phyloP scores from a whole-genome alignment of 1,140 invertebrate genomes.

The Drosophila ogumai region DNA sequence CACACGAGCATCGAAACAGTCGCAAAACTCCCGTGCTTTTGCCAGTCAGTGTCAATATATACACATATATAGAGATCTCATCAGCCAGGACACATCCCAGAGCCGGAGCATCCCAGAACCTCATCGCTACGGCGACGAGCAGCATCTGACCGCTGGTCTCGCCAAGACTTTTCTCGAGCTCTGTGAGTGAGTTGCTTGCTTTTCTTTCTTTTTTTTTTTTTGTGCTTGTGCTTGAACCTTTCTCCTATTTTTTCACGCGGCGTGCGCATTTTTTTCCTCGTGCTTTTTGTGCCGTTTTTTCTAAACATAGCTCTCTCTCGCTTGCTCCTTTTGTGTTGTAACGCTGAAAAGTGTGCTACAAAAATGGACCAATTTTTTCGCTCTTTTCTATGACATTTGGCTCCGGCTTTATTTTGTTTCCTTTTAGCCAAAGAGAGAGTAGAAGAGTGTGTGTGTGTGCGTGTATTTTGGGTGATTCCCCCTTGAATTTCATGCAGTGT shows the following conservation, averaged over 20 bases:
- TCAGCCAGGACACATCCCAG: neutral
- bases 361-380: slow-evolving; percentile 30
- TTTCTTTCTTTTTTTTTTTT: slow-evolving; percentile 18
- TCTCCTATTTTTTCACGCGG: slow-evolving; percentile 29
- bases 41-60: neutral
- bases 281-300: slow-evolving; percentile 81
- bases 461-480: slow-evolving; percentile 35
- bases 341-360: slow-evolving; percentile 66
- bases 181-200: slow-evolving; percentile 37
- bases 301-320: slow-evolving; percentile 53
- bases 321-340: neutral
- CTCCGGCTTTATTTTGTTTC: slow-evolving; percentile 26
- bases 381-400: slow-evolving; percentile 32
- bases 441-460: neutral
- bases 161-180: slow-evolving; percentile 10
- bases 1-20: slow-evolving; percentile 71
- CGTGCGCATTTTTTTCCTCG: slow-evolving; percentile 55
- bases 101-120: slow-evolving; percentile 24
- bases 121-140: slow-evolving; percentile 14
- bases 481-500: neutral
- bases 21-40: slow-evolving; percentile 35
- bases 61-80: neutral
- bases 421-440: neutral
- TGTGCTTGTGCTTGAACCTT: slow-evolving; percentile 3
- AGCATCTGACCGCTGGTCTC: slow-evolving; percentile 39